Evolutionary conservation across 2,113 vertebrate genomes (phyloP).

Genomic region (Struthio camelus): DNA sequence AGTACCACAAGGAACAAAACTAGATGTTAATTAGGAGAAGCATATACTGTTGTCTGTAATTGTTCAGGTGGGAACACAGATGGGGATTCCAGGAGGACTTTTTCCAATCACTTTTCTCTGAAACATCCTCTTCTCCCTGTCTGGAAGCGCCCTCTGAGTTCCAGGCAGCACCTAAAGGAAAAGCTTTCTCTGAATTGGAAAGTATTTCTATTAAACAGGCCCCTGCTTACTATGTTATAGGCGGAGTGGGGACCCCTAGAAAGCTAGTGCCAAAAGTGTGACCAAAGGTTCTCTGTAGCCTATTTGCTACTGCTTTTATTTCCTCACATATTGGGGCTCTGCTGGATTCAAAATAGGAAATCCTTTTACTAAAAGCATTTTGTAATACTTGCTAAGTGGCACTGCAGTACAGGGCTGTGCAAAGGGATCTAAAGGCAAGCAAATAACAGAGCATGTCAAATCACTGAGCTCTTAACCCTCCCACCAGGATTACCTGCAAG

Average conservation of each 20-base stretch:
- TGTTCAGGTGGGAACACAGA: background rate
- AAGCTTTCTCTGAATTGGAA: background rate
- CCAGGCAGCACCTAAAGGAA: background rate
- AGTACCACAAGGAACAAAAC: background rate
- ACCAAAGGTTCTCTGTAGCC: background rate
- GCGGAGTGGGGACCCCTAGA: too few species aligned
- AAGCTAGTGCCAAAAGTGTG: background rate
- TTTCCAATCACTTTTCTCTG: background rate
- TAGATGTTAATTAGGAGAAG: background rate
- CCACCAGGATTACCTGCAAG: background rate
- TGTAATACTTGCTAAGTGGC: background rate
- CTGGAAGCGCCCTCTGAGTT: background rate
- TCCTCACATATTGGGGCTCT: background rate
- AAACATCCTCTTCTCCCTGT: background rate
- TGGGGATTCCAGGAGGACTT: background rate
- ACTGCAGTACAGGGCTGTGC: background rate
- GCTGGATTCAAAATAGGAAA: background rate
- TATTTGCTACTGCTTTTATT: background rate
- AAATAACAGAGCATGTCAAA: background rate
- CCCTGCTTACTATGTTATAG: background rate
- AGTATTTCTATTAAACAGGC: background rate
- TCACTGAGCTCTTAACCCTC: background rate
- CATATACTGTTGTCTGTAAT: background rate
- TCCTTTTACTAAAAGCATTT: background rate
- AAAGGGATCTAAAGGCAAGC: background rate